Base-by-base conservation (phyloP, 2,113 vertebrate genomes). In the Abramis brama region DNA sequence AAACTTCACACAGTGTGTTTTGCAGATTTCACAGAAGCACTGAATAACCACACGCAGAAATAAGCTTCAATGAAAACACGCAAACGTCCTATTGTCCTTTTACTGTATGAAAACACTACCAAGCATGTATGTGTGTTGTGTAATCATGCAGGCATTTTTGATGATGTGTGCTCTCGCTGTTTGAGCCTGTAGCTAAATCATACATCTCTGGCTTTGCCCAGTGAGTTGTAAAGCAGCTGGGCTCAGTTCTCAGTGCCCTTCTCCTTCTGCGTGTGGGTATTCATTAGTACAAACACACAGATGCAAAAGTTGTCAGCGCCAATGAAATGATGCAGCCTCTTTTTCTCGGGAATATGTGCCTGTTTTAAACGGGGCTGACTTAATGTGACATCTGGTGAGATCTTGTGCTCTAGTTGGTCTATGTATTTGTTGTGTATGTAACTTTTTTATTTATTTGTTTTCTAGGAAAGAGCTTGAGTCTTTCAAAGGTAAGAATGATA, bases 391-490 rank as follows among this genome's bases (percentile, higher is more conserved):
- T 85, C 59, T 78, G 23, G 15, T 10, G 25, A 21, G 9, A n/a
- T 36, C 9, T 7, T 84, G 23, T 50, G 68, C 15, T 66, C 11
- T 68, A 25, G 4, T n/a, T 47, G n/a, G 27, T 62, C 5, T 2
- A 47, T 74, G 11, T 9, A 4, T 55, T 5, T 27, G 23, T 78
- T 45, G 5, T 57, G 21, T 57, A 52, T 47, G 11, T 77, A 30
- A 57, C 8, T 45, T 5, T 27, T 17, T 7, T 12, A 23, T 86
- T 82, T 92, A 59, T 93, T 87, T 90, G 59, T 92, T 76, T 82
- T 87, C 91, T 92, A 99, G 98, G 95, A 97, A 92, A 93, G 97
- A 97, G 91, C 91, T 98, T 82, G 97, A 99, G 91, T 90, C 88
- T 60, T 94, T 97, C 86, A 96, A 99, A 97, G 98, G 98, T 98